Conservation (phyloP, 2,113 vertebrate genomes). For the Gallinago jamesoni region DNA sequence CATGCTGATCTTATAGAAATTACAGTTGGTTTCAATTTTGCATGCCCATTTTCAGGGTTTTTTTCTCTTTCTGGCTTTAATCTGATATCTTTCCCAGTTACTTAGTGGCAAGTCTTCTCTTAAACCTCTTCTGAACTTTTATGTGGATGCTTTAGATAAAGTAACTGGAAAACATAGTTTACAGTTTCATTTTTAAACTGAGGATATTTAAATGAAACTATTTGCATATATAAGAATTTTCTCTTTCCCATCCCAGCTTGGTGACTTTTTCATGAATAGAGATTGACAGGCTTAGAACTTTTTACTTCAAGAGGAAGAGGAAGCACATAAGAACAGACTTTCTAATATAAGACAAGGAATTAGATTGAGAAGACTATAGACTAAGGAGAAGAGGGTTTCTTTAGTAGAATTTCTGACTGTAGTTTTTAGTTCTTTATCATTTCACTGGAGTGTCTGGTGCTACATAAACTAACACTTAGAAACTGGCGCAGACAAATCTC, state of each 20-base stretch:
- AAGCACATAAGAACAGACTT: neutral
- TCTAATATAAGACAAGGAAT: neutral
- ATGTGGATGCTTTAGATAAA: constrained; percentile 5
- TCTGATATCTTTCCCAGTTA: constrained; percentile 45
- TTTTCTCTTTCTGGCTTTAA: constrained; percentile 6
- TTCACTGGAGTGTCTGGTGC: neutral
- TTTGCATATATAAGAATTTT: neutral
- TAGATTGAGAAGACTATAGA: too few species aligned
- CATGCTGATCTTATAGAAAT: constrained; percentile 61
- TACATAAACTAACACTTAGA: neutral
- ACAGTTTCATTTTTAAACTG: neutral
- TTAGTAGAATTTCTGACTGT: neutral
- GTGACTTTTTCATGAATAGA: neutral
- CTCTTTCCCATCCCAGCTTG: neutral
- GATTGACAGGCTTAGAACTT: neutral
- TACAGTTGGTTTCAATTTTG: constrained; percentile 54
- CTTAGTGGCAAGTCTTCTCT: constrained; percentile 14
- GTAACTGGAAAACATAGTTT: neutral
- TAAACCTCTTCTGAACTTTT: constrained; percentile 12
- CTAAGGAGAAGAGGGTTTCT: neutral
- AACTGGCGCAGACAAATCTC: neutral
- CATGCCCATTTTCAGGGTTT: constrained; percentile 13
- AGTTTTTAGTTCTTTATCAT: neutral
- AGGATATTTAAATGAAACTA: neutral
- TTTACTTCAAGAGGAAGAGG: neutral